A percentile compares a stretch with the other conserved stretches of the same genome.
phyloP scores from a whole-genome alignment of 2,888 invertebrate genomes.

The Agrenia bidenticulata region DNA sequence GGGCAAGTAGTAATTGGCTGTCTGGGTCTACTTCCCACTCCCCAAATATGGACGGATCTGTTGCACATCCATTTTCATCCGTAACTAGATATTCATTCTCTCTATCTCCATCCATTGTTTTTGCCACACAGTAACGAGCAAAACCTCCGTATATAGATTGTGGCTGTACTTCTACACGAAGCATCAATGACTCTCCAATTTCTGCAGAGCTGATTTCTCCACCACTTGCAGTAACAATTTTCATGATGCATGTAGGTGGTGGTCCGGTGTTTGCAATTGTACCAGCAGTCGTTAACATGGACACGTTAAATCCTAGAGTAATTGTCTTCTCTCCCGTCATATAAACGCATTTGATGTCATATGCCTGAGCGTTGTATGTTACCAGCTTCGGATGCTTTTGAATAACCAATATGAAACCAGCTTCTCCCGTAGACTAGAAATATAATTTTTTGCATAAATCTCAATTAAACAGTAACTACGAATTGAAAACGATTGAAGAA shows the following conservation, averaged over 20 bases:
- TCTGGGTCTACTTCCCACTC: conserved; percentile 90
- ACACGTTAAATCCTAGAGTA: conserved; percentile 89
- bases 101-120: conserved; percentile 78
- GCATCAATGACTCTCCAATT: conserved; percentile 83
- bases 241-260: conserved; percentile 88
- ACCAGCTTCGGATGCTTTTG: conserved; percentile 95
- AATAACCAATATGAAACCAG: conserved; percentile 89
- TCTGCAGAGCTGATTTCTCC: conserved; percentile 87
- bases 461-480: too few species aligned
- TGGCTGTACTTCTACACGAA: conserved; percentile 82
- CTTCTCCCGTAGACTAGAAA: conserved; percentile 69
- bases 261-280: conserved; percentile 94
- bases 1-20: conserved; percentile 78
- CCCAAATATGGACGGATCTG: conserved; percentile 87
- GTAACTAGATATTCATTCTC: conserved; percentile 91
- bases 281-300: conserved; percentile 91
- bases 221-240: conserved; percentile 81
- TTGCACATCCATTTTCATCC: conserved; percentile 90
- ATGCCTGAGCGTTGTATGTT: conserved; percentile 91
- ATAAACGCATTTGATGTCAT: conserved; percentile 93
- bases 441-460: too few species aligned
- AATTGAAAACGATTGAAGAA: too few species aligned
- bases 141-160: conserved; percentile 89
- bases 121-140: conserved; percentile 88
- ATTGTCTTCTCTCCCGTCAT: conserved; percentile 93